phyloP scores from a whole-genome alignment of 2,113 vertebrate species.

The Erythrocebus patas region DNA sequence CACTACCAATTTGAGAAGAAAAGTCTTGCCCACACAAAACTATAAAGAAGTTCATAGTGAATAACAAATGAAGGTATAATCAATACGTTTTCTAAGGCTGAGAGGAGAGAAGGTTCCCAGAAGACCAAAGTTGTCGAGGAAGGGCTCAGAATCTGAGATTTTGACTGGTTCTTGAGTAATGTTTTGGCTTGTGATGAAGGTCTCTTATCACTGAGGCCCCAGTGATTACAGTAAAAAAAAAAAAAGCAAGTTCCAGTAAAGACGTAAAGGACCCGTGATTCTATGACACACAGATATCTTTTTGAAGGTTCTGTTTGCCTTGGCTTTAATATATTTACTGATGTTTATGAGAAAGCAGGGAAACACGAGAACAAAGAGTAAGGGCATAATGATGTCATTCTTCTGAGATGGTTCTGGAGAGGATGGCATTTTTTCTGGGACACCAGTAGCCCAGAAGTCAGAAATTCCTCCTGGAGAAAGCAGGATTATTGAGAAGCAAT shows the following conservation, averaged over 20 bases:
- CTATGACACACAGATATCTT: not conserved
- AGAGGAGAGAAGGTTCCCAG: not conserved
- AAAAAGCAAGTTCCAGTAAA: not conserved
- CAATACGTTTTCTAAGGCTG: not conserved
- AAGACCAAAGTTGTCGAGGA: not conserved
- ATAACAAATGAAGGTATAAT: not conserved
- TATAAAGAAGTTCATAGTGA: not conserved
- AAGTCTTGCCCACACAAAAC: not conserved
- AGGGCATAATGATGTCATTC: not conserved
- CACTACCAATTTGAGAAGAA: not conserved
- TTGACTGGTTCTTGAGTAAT: not conserved
- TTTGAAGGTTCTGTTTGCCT: not conserved
- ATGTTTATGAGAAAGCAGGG: not conserved
- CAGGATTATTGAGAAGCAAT: not conserved
- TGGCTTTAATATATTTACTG: not conserved
- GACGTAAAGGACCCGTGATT: not conserved
- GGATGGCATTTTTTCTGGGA: not conserved
- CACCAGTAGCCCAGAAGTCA: not conserved
- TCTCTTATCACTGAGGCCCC: not conserved
- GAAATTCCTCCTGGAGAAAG: not conserved
- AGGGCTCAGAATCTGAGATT: not conserved
- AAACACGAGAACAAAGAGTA: not conserved
- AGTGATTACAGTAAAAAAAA: not conserved
- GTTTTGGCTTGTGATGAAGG: not conserved
- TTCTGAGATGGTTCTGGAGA: not conserved